Evolutionary conservation across 2,113 vertebrate species (phyloP).

Genomic region (Hepsetus odoe): DNA sequence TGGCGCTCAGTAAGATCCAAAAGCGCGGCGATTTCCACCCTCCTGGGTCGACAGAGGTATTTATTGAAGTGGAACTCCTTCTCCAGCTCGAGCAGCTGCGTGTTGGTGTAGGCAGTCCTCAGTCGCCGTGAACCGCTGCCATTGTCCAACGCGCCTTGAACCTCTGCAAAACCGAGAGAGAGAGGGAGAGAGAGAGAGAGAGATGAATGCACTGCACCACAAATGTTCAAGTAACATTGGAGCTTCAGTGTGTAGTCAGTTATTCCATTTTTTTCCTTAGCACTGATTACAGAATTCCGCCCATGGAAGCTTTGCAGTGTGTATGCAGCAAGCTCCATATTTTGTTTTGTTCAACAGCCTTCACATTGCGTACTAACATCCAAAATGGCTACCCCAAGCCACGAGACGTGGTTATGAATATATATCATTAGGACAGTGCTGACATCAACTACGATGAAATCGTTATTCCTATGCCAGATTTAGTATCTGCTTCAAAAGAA

Average conservation of each 20-base stretch:
- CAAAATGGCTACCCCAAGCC: slow-evolving; percentile 67
- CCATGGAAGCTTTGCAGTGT: slow-evolving; percentile 27
- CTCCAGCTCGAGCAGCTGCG: slow-evolving; percentile 95
- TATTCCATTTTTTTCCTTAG: slow-evolving; percentile 3
- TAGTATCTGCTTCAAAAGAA: slow-evolving; percentile 31
- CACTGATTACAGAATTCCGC: slow-evolving; percentile 29
- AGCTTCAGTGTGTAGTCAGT: not conserved
- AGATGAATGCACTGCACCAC: slow-evolving; percentile 34
- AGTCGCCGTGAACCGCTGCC: slow-evolving; percentile 83
- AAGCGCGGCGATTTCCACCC: slow-evolving; percentile 93
- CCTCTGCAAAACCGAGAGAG: slow-evolving; percentile 69
- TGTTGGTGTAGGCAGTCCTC: slow-evolving; percentile 96
- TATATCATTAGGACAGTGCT: slow-evolving; percentile 58
- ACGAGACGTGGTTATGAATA: slow-evolving; percentile 70
- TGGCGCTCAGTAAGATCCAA: slow-evolving; percentile 93
- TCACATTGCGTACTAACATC: slow-evolving; percentile 62
- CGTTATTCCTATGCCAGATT: slow-evolving; percentile 46
- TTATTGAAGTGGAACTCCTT: slow-evolving; percentile 99
- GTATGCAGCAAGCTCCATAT: slow-evolving; percentile 57
- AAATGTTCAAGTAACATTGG: slow-evolving; percentile 8
- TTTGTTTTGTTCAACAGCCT: slow-evolving; percentile 57
- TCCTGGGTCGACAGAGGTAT: slow-evolving; percentile 91
- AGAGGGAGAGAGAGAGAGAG: slow-evolving; percentile 43
- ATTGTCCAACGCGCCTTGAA: slow-evolving; percentile 76
- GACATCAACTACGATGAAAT: slow-evolving; percentile 47